Evolutionary conservation across 1,140 invertebrate genomes (phyloP).

Genomic region (Telenomus remus): DNA sequence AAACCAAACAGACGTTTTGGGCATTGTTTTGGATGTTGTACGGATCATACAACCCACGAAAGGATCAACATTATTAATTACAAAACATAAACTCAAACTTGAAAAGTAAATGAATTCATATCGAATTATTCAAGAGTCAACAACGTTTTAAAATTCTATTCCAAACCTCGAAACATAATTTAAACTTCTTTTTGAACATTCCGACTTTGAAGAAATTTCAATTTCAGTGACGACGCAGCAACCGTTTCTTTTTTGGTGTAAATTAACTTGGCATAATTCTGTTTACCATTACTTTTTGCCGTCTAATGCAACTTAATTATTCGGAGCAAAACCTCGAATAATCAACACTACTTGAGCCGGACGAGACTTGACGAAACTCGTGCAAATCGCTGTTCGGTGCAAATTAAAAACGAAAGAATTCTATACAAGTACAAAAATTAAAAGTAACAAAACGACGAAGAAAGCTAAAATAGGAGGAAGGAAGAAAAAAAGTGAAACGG

Average conservation of each 20-base stretch:
- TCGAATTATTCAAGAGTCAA: no score
- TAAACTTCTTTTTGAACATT: no score
- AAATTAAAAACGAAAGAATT: constrained; percentile 29
- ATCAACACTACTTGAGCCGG: constrained; percentile 16
- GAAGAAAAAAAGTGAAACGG: constrained; percentile 2
- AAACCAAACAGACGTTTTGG: neutral
- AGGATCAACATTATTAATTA: no score
- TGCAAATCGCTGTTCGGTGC: constrained; percentile 24
- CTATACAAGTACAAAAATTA: constrained; percentile 27
- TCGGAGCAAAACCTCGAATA: constrained; percentile 9
- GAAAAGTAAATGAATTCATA: no score
- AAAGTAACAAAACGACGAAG: neutral
- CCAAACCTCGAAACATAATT: no score
- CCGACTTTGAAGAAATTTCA: no score
- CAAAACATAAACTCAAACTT: no score
- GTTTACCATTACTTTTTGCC: constrained; percentile 19
- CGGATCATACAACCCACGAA: no score
- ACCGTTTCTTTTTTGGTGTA: constrained; percentile 1
- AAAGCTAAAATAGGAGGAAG: neutral
- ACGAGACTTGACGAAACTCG: constrained; percentile 10
- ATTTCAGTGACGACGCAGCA: no score
- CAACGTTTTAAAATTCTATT: no score
- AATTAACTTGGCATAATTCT: constrained; percentile 13
- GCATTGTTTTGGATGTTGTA: no score
- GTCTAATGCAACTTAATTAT: constrained; percentile 30